These are phyloP conservation scores for Macrobrachium rosenbergii DNA, from an alignment of 1,140 invertebrate species.

Conservation along the genomic window DNA sequence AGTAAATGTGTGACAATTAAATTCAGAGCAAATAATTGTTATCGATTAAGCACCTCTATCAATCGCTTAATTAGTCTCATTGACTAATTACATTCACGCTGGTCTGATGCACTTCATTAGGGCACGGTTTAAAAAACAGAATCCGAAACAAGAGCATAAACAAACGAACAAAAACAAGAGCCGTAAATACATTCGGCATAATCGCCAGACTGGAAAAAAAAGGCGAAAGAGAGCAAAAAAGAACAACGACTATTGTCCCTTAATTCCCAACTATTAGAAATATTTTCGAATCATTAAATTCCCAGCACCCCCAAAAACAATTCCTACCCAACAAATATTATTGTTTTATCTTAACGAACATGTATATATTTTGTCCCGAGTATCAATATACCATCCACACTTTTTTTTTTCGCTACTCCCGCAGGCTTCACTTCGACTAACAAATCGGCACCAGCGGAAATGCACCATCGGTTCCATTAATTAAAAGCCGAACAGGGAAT, in stretches of 20 bases:
- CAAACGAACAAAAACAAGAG: no score
- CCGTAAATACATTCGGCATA: no score
- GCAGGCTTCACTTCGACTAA: slow-evolving; percentile 41
- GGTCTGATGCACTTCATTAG: no score
- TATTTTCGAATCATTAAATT: slow-evolving; percentile 27
- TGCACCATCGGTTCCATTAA: slow-evolving; percentile 64
- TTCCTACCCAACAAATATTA: slow-evolving; percentile 40
- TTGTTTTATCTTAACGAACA: slow-evolving; percentile 30
- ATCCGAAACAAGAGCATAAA: no score
- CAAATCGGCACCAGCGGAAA: slow-evolving; percentile 55
- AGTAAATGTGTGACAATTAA: no score
- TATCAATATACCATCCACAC: slow-evolving; percentile 10
- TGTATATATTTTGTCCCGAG: slow-evolving; percentile 38
- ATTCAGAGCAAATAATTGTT: no score
- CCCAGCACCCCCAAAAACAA: slow-evolving; percentile 16
- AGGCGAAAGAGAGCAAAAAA: neutral
- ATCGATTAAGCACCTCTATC: no score
- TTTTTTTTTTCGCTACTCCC: slow-evolving; percentile 28
- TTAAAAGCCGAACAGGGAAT: slow-evolving; percentile 59
- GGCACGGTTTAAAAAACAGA: no score
- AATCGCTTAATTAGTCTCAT: no score
- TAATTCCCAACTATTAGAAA: slow-evolving; percentile 43
- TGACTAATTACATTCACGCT: no score
- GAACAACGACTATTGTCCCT: neutral
- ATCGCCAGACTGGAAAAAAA: neutral